Percentiles rank a stretch among this genome's conserved stretches.
Evolutionary conservation across 53 echinoderm and acorn worm genomes (phyloP).

Genomic region (Temnopleurus reevesii): DNA sequence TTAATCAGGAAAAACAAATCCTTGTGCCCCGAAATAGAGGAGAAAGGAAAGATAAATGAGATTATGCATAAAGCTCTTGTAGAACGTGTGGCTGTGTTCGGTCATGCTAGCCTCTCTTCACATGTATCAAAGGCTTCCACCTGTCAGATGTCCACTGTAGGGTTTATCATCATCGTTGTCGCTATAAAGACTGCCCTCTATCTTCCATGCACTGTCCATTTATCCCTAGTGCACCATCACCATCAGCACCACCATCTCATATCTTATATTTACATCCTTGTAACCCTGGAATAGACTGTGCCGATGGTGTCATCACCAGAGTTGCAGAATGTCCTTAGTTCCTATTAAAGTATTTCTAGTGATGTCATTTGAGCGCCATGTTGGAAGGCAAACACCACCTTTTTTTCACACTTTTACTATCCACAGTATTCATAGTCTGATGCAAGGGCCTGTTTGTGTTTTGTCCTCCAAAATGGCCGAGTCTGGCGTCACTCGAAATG

Average conservation of each 20-base stretch:
- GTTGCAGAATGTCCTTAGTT: neutral
- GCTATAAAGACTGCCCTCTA: slow-evolving; percentile 21
- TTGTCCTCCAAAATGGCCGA: too few species aligned
- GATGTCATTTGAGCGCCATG: too few species aligned
- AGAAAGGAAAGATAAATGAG: too few species aligned
- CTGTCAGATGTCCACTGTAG: slow-evolving; percentile 1
- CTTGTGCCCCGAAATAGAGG: too few species aligned
- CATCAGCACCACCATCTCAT: neutral
- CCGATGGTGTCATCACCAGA: neutral
- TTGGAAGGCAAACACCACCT: too few species aligned
- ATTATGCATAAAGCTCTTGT: too few species aligned
- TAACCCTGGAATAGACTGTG: too few species aligned
- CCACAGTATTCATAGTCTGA: too few species aligned
- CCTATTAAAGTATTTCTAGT: neutral
- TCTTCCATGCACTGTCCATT: neutral
- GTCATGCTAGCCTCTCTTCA: neutral
- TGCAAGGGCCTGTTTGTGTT: too few species aligned
- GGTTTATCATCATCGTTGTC: neutral
- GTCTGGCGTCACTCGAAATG: too few species aligned
- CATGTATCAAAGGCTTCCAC: neutral
- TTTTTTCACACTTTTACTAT: too few species aligned
- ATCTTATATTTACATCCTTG: neutral
- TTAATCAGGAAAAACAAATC: too few species aligned
- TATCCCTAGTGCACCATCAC: neutral
- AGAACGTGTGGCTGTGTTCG: neutral